These are phyloP conservation scores for Arvicola amphibius DNA, from an alignment of 2,797 vertebrate species.

Conservation along the genomic window DNA sequence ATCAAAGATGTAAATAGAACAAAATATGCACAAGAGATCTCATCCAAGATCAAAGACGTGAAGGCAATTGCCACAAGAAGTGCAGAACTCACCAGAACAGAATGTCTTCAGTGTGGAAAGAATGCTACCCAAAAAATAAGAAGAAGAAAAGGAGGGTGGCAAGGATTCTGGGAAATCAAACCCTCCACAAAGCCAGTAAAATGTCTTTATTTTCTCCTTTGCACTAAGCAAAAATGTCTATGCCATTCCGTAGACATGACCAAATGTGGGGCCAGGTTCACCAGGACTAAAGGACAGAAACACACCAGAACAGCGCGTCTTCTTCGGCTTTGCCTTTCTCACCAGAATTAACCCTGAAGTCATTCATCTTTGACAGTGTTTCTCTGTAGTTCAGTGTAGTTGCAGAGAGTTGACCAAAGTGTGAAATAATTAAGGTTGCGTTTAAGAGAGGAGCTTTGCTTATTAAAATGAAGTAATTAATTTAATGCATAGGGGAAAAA, in stretches of 20 bases:
- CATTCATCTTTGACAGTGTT: slow-evolving; percentile 60
- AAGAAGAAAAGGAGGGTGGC: neutral
- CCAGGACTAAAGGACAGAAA: neutral
- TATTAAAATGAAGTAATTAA: slow-evolving; percentile 73
- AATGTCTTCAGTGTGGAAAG: slow-evolving; percentile 79
- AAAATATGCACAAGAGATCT: slow-evolving; percentile 89
- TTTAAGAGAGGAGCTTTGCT: slow-evolving; percentile 71
- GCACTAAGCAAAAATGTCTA: slow-evolving; percentile 44
- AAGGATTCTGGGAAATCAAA: slow-evolving; percentile 72
- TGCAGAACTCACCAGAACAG: slow-evolving; percentile 85
- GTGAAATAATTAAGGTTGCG: slow-evolving; percentile 54
- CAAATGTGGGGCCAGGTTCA: slow-evolving; percentile 8
- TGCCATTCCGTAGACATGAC: neutral
- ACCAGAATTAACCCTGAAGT: neutral
- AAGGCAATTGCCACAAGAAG: slow-evolving; percentile 85
- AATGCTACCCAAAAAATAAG: slow-evolving; percentile 78
- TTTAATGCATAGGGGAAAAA: slow-evolving; percentile 57
- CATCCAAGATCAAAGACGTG: slow-evolving; percentile 88
- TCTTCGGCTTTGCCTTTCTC: slow-evolving; percentile 31
- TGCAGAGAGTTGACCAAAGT: slow-evolving; percentile 69
- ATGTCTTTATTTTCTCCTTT: slow-evolving; percentile 75
- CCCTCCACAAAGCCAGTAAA: slow-evolving; percentile 63
- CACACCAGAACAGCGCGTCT: neutral
- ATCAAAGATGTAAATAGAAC: slow-evolving; percentile 90
- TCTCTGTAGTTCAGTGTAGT: slow-evolving; percentile 55